These are phyloP conservation scores for Lycorma delicatula DNA, from an alignment of 1,140 invertebrate genomes.

Conservation along the genomic window DNA sequence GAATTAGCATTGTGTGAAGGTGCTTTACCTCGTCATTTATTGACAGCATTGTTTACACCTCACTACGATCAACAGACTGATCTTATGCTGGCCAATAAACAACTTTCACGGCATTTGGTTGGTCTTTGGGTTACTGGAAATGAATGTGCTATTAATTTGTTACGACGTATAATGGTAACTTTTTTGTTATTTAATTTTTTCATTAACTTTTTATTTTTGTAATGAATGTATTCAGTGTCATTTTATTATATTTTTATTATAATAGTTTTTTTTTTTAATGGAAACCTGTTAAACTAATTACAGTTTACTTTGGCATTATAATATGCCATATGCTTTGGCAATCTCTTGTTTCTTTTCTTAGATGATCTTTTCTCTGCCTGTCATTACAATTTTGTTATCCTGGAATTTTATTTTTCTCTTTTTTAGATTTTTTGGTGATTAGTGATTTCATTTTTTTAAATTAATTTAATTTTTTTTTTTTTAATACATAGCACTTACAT, in stretches of 20 bases:
- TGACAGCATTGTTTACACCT: conserved; percentile 82
- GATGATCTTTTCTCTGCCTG: no score
- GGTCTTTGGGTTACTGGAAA: conserved; percentile 96
- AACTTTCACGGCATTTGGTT: conserved; percentile 92
- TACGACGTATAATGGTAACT: conserved; percentile 80
- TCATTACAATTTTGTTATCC: no score
- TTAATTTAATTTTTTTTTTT: no score
- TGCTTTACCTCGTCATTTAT: conserved; percentile 87
- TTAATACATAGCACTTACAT: no score
- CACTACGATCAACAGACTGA: conserved; percentile 65
- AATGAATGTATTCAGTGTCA: background rate
- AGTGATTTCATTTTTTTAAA: no score
- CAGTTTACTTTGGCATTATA: no score
- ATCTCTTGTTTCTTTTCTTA: no score
- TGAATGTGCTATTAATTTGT: conserved; percentile 78
- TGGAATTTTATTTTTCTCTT: no score
- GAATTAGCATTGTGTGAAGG: conserved; percentile 92
- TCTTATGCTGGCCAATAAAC: conserved; percentile 76
- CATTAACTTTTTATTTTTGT: background rate
- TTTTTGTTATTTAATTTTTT: background rate
- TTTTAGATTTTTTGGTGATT: no score
- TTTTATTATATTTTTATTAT: background rate
- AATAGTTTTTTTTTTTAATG: no score
- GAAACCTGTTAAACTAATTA: background rate
- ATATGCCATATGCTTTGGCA: conserved; percentile 5